phyloP scores from a whole-genome alignment of 2,797 vertebrate genomes.

The Poeciliopsis infans region DNA sequence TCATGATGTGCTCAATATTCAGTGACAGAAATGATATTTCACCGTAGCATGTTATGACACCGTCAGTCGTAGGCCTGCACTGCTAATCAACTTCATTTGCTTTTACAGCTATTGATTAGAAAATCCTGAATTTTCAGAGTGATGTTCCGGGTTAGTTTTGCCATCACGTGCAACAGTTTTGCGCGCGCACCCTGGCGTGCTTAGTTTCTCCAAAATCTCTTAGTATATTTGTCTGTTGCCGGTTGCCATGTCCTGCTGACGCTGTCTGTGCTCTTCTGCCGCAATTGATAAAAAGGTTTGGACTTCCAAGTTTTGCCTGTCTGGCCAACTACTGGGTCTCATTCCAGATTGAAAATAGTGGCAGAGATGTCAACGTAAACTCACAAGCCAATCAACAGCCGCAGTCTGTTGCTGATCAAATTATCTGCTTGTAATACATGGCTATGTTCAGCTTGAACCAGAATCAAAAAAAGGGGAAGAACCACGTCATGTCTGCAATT shows the following conservation, averaged over 20 bases:
- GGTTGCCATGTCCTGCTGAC: no score
- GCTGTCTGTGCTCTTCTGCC: no score
- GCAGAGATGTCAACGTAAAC: neutral
- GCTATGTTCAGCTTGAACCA: neutral
- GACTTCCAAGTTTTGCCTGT: neutral
- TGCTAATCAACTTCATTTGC: neutral
- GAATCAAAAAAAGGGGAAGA: neutral
- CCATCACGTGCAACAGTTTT: neutral
- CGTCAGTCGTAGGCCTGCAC: neutral
- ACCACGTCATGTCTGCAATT: neutral
- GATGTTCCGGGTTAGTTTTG: neutral
- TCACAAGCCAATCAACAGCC: neutral
- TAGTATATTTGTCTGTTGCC: no score
- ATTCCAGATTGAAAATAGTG: neutral
- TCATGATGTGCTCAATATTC: neutral
- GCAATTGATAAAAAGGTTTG: neutral
- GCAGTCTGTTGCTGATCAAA: neutral
- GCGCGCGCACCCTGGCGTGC: no score
- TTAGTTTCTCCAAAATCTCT: neutral
- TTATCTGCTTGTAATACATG: neutral
- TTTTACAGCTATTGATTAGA: neutral
- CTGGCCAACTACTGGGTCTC: neutral
- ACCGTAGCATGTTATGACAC: neutral
- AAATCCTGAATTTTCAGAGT: neutral
- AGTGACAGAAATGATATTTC: neutral